phyloP scores from a whole-genome alignment of 2,113 vertebrate species.

The Sakesphorus luctuosus region DNA sequence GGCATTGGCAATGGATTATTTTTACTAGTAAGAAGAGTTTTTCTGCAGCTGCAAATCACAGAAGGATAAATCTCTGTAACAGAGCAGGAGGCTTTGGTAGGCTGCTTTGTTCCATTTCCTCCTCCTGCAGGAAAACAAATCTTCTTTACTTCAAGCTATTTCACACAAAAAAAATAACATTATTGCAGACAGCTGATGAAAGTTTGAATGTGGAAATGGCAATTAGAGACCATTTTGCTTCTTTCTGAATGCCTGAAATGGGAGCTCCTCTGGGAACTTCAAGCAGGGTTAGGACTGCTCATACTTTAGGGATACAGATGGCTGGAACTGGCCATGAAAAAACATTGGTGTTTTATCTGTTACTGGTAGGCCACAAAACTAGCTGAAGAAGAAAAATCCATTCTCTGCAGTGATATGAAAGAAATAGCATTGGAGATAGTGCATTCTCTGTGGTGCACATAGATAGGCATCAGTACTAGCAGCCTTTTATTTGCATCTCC shows the following conservation, averaged over 20 bases:
- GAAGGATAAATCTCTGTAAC: conserved; percentile 1
- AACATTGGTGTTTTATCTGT: background rate
- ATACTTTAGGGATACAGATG: background rate
- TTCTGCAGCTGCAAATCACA: conserved; percentile 7
- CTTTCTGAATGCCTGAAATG: background rate
- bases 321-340: background rate
- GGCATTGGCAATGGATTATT: conserved; percentile 50
- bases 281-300: background rate
- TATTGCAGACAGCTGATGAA: background rate
- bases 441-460: accelerated
- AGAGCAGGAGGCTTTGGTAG: background rate
- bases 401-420: background rate
- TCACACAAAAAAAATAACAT: background rate
- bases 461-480: background rate
- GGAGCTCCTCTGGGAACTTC: background rate
- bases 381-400: background rate
- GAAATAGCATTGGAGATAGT: background rate
- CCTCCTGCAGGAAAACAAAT: background rate
- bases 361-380: background rate
- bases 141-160: conserved; percentile 2
- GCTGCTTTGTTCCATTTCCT: conserved; percentile 15
- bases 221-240: background rate
- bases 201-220: background rate
- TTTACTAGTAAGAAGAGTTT: conserved; percentile 16
- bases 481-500: background rate